Evolutionary conservation across 2,888 invertebrate genomes (phyloP).

Genomic region (Barypeithes pellucidus): DNA sequence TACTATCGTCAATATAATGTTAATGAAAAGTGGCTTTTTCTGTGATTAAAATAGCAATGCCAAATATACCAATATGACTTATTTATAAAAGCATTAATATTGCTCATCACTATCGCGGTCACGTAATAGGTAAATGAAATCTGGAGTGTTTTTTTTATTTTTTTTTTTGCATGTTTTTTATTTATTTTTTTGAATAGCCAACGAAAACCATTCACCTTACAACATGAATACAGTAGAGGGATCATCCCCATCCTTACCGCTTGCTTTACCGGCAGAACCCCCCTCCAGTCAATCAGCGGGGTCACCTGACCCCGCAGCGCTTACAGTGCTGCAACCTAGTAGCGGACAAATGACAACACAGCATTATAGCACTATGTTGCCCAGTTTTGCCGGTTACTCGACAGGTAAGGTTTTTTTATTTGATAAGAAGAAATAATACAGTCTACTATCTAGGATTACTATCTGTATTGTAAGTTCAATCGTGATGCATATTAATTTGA

Average conservation of each 20-base stretch:
- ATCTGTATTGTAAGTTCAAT: too few relatives aligned
- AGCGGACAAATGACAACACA: constrained; percentile 67
- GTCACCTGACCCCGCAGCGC: constrained; percentile 70
- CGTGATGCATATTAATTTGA: too few relatives aligned
- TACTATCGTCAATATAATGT: background rate
- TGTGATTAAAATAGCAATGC: background rate
- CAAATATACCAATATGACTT: background rate
- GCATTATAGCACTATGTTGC: constrained; percentile 78
- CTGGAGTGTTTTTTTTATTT: constrained; percentile 57
- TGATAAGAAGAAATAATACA: too few relatives aligned
- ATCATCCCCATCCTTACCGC: constrained; percentile 72
- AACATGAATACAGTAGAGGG: constrained; percentile 70
- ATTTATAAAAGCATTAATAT: too few relatives aligned
- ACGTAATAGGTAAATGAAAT: background rate
- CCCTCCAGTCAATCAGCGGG: constrained; percentile 72
- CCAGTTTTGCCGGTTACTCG: constrained; percentile 79
- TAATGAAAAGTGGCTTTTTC: background rate
- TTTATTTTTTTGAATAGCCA: constrained; percentile 63
- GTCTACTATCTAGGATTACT: too few relatives aligned
- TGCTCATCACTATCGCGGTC: too few relatives aligned
- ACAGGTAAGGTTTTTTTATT: constrained; percentile 75
- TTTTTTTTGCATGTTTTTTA: constrained; percentile 64
- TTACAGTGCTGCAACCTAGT: constrained; percentile 76
- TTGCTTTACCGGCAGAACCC: constrained; percentile 70
- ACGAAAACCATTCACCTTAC: constrained; percentile 71